These are phyloP conservation scores for Pteropus alecto DNA, from an alignment of 2,113 vertebrate genomes.

Conservation along the genomic window DNA sequence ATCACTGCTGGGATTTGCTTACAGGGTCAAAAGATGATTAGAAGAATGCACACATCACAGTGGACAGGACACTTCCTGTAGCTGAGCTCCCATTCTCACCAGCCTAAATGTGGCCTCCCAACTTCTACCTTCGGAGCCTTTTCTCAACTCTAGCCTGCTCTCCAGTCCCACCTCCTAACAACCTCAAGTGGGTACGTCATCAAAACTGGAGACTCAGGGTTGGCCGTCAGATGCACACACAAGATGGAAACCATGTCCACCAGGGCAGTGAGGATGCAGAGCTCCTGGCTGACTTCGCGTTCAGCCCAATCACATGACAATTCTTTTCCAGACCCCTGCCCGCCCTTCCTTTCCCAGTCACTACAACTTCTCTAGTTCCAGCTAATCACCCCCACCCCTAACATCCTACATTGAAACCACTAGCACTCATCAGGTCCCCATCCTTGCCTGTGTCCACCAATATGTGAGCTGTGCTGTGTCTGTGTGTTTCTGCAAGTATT, in stretches of 20 bases:
- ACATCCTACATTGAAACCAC: background rate
- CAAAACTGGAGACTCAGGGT: constrained; percentile 30
- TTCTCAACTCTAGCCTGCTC: background rate
- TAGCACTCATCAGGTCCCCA: background rate
- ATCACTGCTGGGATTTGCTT: background rate
- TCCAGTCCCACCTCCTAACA: accelerated
- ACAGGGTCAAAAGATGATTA: background rate
- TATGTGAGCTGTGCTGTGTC: background rate
- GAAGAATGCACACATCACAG: background rate
- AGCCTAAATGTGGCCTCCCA: background rate
- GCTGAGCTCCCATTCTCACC: background rate
- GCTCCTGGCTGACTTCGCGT: background rate
- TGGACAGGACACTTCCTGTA: background rate
- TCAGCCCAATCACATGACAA: background rate
- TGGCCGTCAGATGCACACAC: background rate
- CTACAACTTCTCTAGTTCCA: accelerated
- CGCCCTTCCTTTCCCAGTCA: background rate
- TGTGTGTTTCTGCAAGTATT: background rate
- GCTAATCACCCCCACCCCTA: background rate
- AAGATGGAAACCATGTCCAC: constrained; percentile 54
- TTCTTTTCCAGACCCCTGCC: background rate
- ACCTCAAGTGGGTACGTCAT: background rate
- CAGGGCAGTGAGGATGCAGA: background rate
- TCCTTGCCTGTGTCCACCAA: constrained; percentile 30
- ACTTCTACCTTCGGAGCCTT: background rate